Base-by-base conservation (phyloP, 2,888 invertebrate species). In the Rutpela maculata region DNA sequence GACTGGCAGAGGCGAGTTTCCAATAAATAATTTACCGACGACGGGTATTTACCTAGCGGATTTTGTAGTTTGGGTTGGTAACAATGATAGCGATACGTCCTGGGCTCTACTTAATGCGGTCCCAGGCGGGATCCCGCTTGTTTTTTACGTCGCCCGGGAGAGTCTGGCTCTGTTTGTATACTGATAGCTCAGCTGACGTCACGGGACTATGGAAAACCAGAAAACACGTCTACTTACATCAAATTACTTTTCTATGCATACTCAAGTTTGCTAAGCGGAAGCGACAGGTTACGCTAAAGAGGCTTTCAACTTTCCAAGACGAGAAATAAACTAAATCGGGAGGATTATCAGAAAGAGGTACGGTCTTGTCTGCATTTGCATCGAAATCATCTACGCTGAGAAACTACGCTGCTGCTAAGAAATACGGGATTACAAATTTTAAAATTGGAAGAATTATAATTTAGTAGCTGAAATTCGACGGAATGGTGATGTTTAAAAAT, bases 141-240 rank as follows among this genome's bases (percentile, higher is more conserved):
- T 75, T 75, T 75, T 67, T 68, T 75, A 75, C 63, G 62, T 63
- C 62, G 67, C 75, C 75, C 75, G 35, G 43, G 75, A 75, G 75
- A 75, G 75, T 75, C 75, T 75, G 75, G 75, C 67, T 43, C 63
- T 55, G 59, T 75, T 38, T 69, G 19, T 50, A 67, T 68, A 43
- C 63, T 69, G 75, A 75, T 75, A 69, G 69, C 62, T 75, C 31
- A 63, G 35, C 12, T 62, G 75, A 69, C 69, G 69, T 67, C 75
- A 43, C 68, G 12, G 62, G 56, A 22, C 31, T 67, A 75, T 69
- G 31, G 69, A 75, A 75, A 75, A 75, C 69, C 75, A 63, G 50
- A 67, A 67, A 67, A 67, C 50, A 50, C 15, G 66, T 67, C 66
- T 19, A 19, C 66, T 67, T 50, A 67, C 66, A 67, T 50, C 43